Base-by-base conservation (phyloP, 1,140 invertebrate species). In the Carposina sasakii region DNA sequence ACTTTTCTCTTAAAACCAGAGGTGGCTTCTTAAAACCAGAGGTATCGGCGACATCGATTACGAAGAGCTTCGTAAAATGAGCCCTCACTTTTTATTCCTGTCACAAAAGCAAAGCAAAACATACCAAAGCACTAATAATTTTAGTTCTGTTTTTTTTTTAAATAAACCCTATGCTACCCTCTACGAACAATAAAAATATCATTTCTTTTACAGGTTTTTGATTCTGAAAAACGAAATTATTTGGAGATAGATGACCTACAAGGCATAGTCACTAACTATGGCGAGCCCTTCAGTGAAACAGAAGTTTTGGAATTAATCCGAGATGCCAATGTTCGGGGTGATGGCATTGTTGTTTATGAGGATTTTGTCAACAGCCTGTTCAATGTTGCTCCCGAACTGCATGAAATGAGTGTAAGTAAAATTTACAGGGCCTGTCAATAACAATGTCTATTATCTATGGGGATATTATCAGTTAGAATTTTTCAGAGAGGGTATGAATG, bases 241-340 rank as follows among this genome's bases (percentile, higher is more conserved):
- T 48, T 84, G 10, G 77, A 81, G 15, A 53, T 73, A n/a, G 76
- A 81, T 45, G 74, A 81, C 57, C 22, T 84, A 12, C 47, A 63
- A 56, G 33, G 49, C n/a, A 72, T 81, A 31, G 68, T 78, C 1
- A 73, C 57, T 9, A 41, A 8, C 0, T 71, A 73, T 55, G 76
- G 60, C 12, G 60, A 77, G 49, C 48, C 53, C 4, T 81, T 76
- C 40, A 56, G 52, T 50, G 61, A 63, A 45, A 44, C 45, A 13
- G 81, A 84, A 67, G 52, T 49, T 12, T 21, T 49, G 37, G 81
- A 84, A 61, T 43, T 81, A 20, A 15, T 81, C 28, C 63, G 75
- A n/a, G 81, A 84, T 52, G 76, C 69, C 2, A 78, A 84, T 52
- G 68, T 81, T 12, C 63, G 68, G 17, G 81, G 81, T 1, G 75